Evolutionary conservation across 2,888 invertebrate genomes (phyloP), one percentile per base, ranked within the genome.

Genomic region (Trypoxylon attenuatum): DNA sequence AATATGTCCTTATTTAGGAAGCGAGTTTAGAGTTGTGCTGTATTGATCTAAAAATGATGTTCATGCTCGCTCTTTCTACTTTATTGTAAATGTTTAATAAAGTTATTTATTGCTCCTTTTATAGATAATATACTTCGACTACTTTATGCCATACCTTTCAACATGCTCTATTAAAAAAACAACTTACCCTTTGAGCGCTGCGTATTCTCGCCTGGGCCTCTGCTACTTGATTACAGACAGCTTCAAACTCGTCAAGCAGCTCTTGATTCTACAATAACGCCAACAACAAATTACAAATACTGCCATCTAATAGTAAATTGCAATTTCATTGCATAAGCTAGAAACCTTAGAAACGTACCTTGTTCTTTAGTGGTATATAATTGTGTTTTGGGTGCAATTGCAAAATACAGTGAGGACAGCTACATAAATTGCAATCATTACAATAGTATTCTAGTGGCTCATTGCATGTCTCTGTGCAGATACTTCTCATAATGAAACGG

Each of bases 381-480:
- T 67, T 62, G 69, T 89, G 89, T 0, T 78, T 80, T 1, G 72
- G 74, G 71, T 89, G 89, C 0, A 64, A 67, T 0, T 77, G 66
- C 4, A 89, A 29, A 52, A 86, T 79, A 63, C 89, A 89, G 46
- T 87, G 85, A n/a, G 87, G 84, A 59, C 89, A 90, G 1, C 80
- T 71, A 1, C 78, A 67, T 19, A 65, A 46, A n/a, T 84, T 61
- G 70, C 90, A 89, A 8, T 81, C 75, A 2, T 73, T 77, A 64
- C 90, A 90, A 58, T 80, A 83, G 72, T 88, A 87, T 15, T 87
- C 88, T 18, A 84, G 21, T 1, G 73, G 53, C 54, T 82, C 73
- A 1, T 71, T 64, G 2, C 73, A 74, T 0, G 0, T 22, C 8
- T 65, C 41, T 0, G 68, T 45, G 52, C 88, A 88, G 22, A 25